Evolutionary conservation across 35 echinoderm and acorn worm species (phyloP), one percentile per base, ranked within the genome.

Genomic region (Antedon bifida): DNA sequence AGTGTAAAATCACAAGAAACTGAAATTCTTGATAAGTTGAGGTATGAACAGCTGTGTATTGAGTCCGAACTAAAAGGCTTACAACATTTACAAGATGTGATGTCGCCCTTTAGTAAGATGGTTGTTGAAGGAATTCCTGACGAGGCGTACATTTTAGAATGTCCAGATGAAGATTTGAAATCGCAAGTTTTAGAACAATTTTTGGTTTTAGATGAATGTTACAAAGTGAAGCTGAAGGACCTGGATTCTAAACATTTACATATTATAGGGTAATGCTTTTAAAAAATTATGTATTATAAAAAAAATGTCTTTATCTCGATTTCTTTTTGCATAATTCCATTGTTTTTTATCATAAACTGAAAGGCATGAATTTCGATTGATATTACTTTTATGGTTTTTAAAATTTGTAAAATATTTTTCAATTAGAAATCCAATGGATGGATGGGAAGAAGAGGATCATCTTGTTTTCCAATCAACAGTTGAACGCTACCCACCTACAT

Each of bases 71-170:
- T 99, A 35, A 55, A 90, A 21, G 76, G 87, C 23, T 51, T 55
- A 5, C 83, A 77, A 34, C 9, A 64, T 2, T 76, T 93, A 0
- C 74, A 86, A 77, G 45, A 75, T 79, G 30, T 91, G 23, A 74
- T 46, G 13, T 23, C 78, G 17, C 33, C 36, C n/a, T 38, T 17
- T 80, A 38, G 23, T 7, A 99, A 99, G 83, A 79, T 45, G 55
- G 95, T 99, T 0, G 36, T 90, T 34, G 95, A 99, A 46, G 95
- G 95, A 0, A 80, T 99, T 29, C 95, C 95, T 3, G 73, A 31
- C 30, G 95, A 99, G 39, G 95, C 95, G 28, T 55, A 86, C 75
- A 46, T 74, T 13, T 80, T 99, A 33, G 88, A 85, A 36, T 99
- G 95, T 39, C 95, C 95, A 7, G 88, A 99, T 45, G 31, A 80